Evolutionary conservation across 2,888 invertebrate genomes (phyloP), one percentile per base, ranked within the genome.

Genomic region (Phytoseiulus persimilis): DNA sequence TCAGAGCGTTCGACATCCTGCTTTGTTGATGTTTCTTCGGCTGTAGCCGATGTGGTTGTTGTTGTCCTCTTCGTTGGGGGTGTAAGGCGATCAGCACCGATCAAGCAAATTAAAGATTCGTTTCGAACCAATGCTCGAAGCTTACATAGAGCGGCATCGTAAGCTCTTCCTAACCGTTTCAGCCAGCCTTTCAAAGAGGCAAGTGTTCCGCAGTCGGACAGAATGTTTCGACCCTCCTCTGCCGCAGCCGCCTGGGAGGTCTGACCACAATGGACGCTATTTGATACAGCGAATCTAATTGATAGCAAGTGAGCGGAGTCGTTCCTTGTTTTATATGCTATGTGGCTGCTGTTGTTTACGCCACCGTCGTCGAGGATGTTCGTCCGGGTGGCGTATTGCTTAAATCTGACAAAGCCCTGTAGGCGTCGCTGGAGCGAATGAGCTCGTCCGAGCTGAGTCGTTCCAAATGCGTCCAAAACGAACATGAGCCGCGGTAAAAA

Each of bases 281-380:
- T 65, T 65, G 65, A 65, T 65, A 65, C 65, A 65, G 65, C 65
- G 65, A 65, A 65, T 65, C 65, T 65, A 65, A 65, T 65, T 65
- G 65, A 65, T 65, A 65, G 65, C 65, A 65, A 65, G 65, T 23
- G 65, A 65, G 18, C 65, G 65, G 65, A 65, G 65, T 65, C 65
- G 65, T 65, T 65, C 65, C 65, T 65, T 65, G 65, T 65, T 65
- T 65, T 65, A 65, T 65, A 65, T 65, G 65, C 65, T 14, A 65
- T 18, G 65, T 28, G 18, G 65, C 65, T 65, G 65, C 65, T 28
- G 65, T 65, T 65, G 65, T 65, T 65, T 65, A 65, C 65, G 65
- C 65, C 65, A 23, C 65, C 65, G 65, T 23, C 65, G 65, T 1
- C 65, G 65, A 65, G 11, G 65, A 65, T 65, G 65, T 28, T 39